Base-by-base conservation (phyloP, 2,113 vertebrate species). In the Bufo gargarizans region DNA sequence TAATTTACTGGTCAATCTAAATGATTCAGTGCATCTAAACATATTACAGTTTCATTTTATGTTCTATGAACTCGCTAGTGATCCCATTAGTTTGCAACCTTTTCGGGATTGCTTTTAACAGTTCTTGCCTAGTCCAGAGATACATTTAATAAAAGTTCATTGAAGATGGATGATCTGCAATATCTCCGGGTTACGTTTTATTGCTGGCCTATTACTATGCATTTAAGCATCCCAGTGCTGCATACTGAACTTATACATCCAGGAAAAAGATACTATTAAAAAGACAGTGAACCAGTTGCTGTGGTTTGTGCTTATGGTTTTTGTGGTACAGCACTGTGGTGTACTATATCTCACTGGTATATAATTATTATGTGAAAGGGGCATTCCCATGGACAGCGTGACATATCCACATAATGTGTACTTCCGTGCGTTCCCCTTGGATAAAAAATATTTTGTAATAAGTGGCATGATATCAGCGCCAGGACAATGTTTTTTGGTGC, bases 21-120 rank as follows among this genome's bases (percentile, higher is more conserved):
- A 65, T 61, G 76, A 78, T 78, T 79, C 47, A 77, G 47, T 77
- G 76, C 77, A 86, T 79, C 43, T 47, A 67, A 61, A 78, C 19
- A 53, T 69, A 47, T 22, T 47, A 49, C 55, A 22, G 43, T 77
- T 86, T 77, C 72, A 63, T 76, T 77, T 77, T 63, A 77, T n/a
- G 19, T 86, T 74, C 22, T 43, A 72, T 69, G 81, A 83, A 83
- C 81, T 83, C 45, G 16, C 9, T 20, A 22, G 81, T 67, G 81
- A 83, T 83, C 81, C 81, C 81, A 83, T 83, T 83, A 83, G 63
- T 49, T 69, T 65, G 81, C 45, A 67, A 83, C 81, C 81, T 83
- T 83, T 83, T 61, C 61, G 43, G 59, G 80, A 83, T 67, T 83
- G 45, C 63, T 49, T 67, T 50, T 65, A 50, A 67, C 81, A 50